Percentiles rank a stretch among this genome's conserved stretches.
Conservation (phyloP, 2,113 vertebrate species). For the Tympanuchus pallidicinctus region DNA sequence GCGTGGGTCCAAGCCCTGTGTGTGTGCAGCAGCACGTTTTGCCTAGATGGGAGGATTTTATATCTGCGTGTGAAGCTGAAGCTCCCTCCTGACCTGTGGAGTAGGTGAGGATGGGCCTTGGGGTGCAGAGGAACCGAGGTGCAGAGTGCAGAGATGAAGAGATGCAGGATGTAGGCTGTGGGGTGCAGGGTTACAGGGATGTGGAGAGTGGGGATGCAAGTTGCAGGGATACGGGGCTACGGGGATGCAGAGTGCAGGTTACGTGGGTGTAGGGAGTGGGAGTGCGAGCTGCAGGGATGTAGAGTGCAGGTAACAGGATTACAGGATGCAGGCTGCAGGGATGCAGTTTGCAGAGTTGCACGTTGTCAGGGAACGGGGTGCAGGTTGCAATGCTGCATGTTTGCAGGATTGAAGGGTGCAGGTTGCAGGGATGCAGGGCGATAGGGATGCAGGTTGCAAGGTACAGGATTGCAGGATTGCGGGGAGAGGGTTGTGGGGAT, state of each 20-base stretch:
- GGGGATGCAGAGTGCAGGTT: background rate
- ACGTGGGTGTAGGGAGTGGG: no score
- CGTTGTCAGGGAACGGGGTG: no score
- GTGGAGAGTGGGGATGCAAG: no score
- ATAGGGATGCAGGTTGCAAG: background rate
- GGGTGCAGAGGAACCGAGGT: no score
- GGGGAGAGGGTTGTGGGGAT: accelerated
- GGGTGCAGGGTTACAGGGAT: background rate
- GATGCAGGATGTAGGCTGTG: accelerated
- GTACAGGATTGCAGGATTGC: accelerated
- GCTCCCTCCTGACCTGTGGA: accelerated
- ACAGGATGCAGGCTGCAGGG: accelerated
- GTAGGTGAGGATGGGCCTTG: background rate
- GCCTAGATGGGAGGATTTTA: accelerated
- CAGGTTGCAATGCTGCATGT: background rate
- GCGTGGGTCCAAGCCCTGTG: accelerated
- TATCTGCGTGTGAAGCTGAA: background rate
- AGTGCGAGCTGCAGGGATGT: background rate
- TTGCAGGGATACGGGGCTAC: background rate
- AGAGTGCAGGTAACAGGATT: background rate
- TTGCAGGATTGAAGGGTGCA: background rate
- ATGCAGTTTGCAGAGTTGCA: background rate
- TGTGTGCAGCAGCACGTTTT: accelerated
- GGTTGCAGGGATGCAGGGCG: no score
- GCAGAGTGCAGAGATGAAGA: background rate